A percentile compares a stretch with the other conserved stretches of the same genome.
These are phyloP conservation scores for Pelecanoides urinatrix DNA, from an alignment of 2,113 vertebrate genomes.

Conservation along the genomic window DNA sequence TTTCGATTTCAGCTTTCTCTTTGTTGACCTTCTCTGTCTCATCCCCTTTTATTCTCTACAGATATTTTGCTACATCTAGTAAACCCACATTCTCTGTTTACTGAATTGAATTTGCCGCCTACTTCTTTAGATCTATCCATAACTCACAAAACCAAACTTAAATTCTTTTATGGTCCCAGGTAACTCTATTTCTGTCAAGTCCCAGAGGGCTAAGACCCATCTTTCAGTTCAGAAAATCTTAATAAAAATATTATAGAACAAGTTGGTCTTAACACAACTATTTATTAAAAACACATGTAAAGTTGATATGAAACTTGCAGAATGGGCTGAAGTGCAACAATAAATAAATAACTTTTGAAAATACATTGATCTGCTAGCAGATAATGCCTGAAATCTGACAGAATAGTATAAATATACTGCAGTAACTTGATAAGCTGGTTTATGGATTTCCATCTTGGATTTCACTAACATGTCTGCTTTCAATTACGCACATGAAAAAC, in stretches of 20 bases:
- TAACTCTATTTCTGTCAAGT: not conserved
- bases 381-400: slow-evolving; percentile 2
- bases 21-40: not conserved
- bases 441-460: slow-evolving; percentile 35
- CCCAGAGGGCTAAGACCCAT: not conserved
- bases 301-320: not conserved
- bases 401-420: not conserved
- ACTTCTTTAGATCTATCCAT: not conserved
- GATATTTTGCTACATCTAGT: not conserved
- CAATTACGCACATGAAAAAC: slow-evolving; percentile 47
- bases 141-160: not conserved
- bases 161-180: not conserved
- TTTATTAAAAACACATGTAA: slow-evolving; percentile 14
- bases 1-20: not conserved
- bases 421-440: slow-evolving; percentile 44
- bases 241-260: not conserved
- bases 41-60: not conserved
- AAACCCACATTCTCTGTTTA: not conserved
- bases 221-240: not conserved
- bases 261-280: not conserved
- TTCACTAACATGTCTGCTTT: slow-evolving; percentile 36
- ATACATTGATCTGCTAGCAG: not conserved
- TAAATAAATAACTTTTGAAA: not conserved
- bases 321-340: not conserved
- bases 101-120: not conserved